Base-by-base conservation (phyloP, 2,113 vertebrate species). In the Podarcis raffonei region DNA sequence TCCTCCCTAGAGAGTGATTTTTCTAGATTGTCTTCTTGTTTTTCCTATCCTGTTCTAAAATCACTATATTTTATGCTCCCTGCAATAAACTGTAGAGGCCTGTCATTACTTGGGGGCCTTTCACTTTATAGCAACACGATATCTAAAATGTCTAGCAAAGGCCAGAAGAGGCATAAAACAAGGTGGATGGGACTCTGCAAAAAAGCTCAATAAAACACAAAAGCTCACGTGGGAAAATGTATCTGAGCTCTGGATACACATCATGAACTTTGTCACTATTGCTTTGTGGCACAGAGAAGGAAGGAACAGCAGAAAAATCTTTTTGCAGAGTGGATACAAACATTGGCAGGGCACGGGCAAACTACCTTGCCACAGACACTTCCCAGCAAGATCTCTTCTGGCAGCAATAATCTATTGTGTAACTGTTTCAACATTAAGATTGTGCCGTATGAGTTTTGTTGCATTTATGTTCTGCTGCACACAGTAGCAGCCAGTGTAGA, bases 71-170 rank as follows among this genome's bases (percentile, higher is more conserved):
- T 83, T 90, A 88, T 85, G 83, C 72, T 83, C 75, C 86, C 0
- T 74, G 83, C 89, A 94, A 93, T 94, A 92, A 95, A 94, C 93
- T 1, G 2, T 48, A 86, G 90, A 94, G 77, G 48, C 86, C 87
- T 89, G 81, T 92, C 88, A 85, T 94, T 96, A 92, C 87, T 89
- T 91, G 83, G 2, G 71, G 84, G 90, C 84, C 85, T 92, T 80
- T 94, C 90, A 57, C 92, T 94, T 92, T 90, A 92, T 92, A 88
- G 83, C 88, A 93, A 94, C 85, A 89, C 89, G 93, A 74, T 94
- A 92, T 88, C 93, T 92, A 74, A 93, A 95, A 92, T 53, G 90
- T 81, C 91, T 89, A 92, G 59, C 79, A 89, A 84, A 90, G 86
- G 90, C 89, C 92, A 79, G 90, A 92, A 90, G 93, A 90, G 23